A percentile compares a stretch with the other conserved stretches of the same genome.
Evolutionary conservation across 2,888 invertebrate genomes (phyloP).

Genomic region (Limnephilus rhombicus): DNA sequence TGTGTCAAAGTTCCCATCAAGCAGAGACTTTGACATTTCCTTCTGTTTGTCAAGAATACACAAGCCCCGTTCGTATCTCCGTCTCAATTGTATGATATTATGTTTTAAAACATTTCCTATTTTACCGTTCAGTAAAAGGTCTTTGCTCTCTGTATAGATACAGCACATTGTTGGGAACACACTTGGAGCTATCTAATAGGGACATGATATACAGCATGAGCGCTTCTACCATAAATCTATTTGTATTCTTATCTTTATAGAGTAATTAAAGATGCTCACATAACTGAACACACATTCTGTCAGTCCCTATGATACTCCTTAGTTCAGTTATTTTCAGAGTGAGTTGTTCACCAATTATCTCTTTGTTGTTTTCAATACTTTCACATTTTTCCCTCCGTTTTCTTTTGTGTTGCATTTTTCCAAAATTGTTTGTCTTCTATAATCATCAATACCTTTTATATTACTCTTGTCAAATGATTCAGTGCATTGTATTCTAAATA

Average conservation of each 20-base stretch:
- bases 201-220: neutral
- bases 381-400: neutral
- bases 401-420: neutral
- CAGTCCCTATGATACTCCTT: neutral
- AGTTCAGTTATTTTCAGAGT: neutral
- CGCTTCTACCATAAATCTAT: neutral
- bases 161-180: neutral
- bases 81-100: too few relatives aligned
- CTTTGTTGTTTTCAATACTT: neutral
- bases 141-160: neutral
- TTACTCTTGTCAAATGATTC: neutral
- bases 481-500: neutral
- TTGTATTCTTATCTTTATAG: neutral
- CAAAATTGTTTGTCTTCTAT: neutral
- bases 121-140: neutral
- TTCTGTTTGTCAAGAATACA: too few relatives aligned
- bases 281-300: neutral
- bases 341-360: neutral
- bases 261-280: neutral
- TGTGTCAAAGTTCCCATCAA: too few relatives aligned
- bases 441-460: neutral
- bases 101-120: too few relatives aligned
- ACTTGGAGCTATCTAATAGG: neutral
- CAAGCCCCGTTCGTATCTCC: too few relatives aligned
- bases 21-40: too few relatives aligned